phyloP scores from a whole-genome alignment of 2,888 invertebrate species.

The Apantesis nais region DNA sequence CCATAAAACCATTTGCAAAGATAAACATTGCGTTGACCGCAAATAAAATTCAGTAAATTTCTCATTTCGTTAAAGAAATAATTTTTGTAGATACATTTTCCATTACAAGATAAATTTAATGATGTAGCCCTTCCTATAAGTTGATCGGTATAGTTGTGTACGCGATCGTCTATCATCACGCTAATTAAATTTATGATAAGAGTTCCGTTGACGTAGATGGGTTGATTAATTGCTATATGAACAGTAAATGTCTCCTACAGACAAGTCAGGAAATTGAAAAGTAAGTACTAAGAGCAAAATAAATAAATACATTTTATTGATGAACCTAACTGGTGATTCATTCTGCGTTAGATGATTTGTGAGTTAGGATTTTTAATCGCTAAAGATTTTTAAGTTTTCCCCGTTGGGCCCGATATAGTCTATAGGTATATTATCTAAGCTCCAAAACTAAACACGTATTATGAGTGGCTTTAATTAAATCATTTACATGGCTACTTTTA shows the following conservation, averaged over 20 bases:
- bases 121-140: not conserved
- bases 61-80: not conserved
- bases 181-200: not conserved
- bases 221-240: not conserved
- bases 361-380: not conserved
- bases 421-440: no score
- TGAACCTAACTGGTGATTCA: not conserved
- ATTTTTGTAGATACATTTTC: no score
- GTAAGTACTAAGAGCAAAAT: not conserved
- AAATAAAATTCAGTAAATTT: not conserved
- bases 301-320: not conserved
- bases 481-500: no score
- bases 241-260: not conserved
- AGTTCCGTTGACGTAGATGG: not conserved
- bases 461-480: no score
- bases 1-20: not conserved
- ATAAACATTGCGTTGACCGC: not conserved
- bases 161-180: not conserved
- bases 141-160: not conserved
- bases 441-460: no score
- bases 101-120: no score
- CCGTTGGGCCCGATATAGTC: no score
- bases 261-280: not conserved
- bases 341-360: not conserved
- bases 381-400: no score